A percentile compares a stretch with the other conserved stretches of the same genome.
Evolutionary conservation across 2,113 vertebrate species (phyloP).

Genomic region (Guaruba guarouba): DNA sequence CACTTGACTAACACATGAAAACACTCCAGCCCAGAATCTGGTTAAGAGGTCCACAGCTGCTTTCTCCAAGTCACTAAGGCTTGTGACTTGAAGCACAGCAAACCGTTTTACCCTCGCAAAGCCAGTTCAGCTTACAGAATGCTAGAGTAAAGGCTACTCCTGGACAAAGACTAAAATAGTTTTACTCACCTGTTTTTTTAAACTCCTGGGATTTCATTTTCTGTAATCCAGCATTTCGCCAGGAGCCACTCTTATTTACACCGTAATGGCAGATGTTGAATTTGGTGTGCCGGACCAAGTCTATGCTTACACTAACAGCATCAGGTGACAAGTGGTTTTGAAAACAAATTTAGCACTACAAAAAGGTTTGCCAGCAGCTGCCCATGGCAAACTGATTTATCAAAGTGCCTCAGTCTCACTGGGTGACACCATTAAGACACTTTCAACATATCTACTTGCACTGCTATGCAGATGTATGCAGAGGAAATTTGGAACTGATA

Average conservation of each 20-base stretch:
- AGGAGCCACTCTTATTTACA: background rate
- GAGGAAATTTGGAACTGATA: background rate
- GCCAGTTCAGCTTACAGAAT: background rate
- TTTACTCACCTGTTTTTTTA: background rate
- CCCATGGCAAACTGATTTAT: background rate
- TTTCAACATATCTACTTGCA: background rate
- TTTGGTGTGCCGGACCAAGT: background rate
- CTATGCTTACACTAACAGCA: background rate
- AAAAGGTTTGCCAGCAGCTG: background rate
- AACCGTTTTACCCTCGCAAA: accelerated
- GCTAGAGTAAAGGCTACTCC: background rate
- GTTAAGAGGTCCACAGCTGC: accelerated
- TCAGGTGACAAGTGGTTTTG: accelerated
- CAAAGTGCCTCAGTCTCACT: background rate
- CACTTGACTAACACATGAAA: background rate
- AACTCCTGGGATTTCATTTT: background rate
- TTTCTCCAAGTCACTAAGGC: background rate
- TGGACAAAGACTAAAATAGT: background rate
- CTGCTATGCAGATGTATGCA: background rate
- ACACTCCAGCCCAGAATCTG: background rate
- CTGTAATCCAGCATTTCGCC: background rate
- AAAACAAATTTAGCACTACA: background rate
- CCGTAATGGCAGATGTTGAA: accelerated
- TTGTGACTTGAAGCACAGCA: background rate
- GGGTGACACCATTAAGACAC: background rate